A percentile compares a stretch with the other conserved stretches of the same genome.
These are phyloP conservation scores for Drosophila willistoni DNA, from an alignment of 1,140 invertebrate genomes.

Conservation along the genomic window DNA sequence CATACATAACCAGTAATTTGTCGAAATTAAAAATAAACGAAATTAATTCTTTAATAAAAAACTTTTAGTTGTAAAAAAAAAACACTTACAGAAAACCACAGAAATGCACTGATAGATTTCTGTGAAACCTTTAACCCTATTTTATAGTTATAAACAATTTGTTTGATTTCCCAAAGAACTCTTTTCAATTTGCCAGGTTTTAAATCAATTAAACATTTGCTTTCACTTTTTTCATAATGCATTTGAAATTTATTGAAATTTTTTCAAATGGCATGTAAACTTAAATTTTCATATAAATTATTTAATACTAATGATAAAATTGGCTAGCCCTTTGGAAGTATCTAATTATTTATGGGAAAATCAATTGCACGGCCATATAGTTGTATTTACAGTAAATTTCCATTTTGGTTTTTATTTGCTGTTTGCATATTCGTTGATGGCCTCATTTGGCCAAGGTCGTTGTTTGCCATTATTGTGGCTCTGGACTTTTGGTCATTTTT, in stretches of 20 bases:
- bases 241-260: background rate
- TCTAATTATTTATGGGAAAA: constrained; percentile 2
- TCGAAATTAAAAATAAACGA: no score
- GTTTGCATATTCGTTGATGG: constrained; percentile 49
- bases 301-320: background rate
- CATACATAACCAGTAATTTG: no score
- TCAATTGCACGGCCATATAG: background rate
- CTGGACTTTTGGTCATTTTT: constrained; percentile 36
- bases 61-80: no score
- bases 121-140: background rate
- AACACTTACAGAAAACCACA: no score
- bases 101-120: no score
- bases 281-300: background rate
- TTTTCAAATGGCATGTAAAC: background rate
- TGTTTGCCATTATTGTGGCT: constrained; percentile 10
- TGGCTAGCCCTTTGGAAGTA: no score
- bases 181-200: background rate
- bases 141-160: background rate
- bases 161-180: background rate
- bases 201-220: background rate
- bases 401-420: constrained; percentile 1
- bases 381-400: background rate
- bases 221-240: background rate
- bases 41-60: no score
- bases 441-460: constrained; percentile 55